These are phyloP conservation scores for Hylyphantes graminicola DNA, from an alignment of 1,140 invertebrate genomes.

Conservation along the genomic window DNA sequence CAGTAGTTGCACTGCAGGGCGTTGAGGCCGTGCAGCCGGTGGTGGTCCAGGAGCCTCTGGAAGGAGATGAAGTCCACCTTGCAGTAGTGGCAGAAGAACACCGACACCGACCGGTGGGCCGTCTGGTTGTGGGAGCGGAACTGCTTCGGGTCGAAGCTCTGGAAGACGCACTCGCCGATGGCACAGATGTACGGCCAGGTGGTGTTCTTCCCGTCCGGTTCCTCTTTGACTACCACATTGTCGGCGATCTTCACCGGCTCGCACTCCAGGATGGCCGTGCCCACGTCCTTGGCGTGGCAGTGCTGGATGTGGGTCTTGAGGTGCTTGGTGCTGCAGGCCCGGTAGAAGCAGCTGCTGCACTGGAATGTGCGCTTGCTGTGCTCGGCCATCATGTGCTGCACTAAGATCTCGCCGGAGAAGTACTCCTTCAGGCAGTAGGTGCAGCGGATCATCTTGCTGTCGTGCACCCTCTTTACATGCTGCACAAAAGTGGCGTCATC, in stretches of 20 bases:
- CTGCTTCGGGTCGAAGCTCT: constrained; percentile 29
- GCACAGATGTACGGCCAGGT: constrained; percentile 47
- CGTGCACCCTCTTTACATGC: constrained; percentile 10
- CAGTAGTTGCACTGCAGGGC: constrained; percentile 72
- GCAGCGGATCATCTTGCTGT: constrained; percentile 24
- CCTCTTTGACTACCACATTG: not conserved
- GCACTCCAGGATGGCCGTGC: constrained; percentile 5
- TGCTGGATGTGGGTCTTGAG: constrained; percentile 38
- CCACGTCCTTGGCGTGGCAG: constrained; percentile 3
- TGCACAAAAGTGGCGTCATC: not conserved
- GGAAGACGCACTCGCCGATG: constrained; percentile 26
- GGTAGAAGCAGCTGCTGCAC: constrained; percentile 53
- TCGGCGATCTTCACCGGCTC: not conserved
- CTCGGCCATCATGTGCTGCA: constrained; percentile 19
- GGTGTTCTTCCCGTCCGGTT: not conserved
- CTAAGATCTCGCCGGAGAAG: not conserved
- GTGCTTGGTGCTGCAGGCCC: constrained; percentile 44
- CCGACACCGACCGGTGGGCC: constrained; percentile 2
- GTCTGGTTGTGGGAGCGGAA: constrained; percentile 36
- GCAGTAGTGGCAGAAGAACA: constrained; percentile 44
- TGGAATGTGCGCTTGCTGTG: constrained; percentile 34
- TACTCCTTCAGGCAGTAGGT: constrained; percentile 46
- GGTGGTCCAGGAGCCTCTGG: constrained; percentile 63
- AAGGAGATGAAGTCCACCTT: constrained; percentile 46
- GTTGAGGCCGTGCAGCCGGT: constrained; percentile 69